Conservation (phyloP, 2,113 vertebrate species). For the Hydrolagus affinis region DNA sequence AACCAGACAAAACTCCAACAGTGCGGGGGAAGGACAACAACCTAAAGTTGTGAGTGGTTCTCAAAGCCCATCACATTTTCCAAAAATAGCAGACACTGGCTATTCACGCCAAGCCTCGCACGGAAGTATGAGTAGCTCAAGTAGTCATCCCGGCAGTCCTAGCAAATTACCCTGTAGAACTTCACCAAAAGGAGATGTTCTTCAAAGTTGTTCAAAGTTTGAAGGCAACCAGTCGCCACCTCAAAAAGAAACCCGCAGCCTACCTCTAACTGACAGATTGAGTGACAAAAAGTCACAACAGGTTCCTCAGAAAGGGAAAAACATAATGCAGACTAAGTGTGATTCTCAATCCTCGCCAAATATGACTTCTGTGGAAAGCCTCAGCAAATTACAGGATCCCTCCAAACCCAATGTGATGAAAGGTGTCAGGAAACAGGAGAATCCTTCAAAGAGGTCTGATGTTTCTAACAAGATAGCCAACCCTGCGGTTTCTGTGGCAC, state of each 20-base stretch:
- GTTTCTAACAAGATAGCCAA: conserved; percentile 49
- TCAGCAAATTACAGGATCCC: conserved; percentile 37
- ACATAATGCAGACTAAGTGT: conserved; percentile 48
- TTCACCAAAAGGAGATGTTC: conserved; percentile 47
- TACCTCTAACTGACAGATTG: conserved; percentile 42
- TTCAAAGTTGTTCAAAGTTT: conserved; percentile 39
- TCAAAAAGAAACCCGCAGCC: conserved; percentile 46
- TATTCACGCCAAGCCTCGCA: conserved; percentile 51
- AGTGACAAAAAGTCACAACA: conserved; percentile 44
- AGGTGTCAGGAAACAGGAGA: conserved; percentile 44
- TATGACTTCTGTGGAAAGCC: conserved; percentile 43
- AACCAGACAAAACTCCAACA: conserved; percentile 62
- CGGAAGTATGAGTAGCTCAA: conserved; percentile 50
- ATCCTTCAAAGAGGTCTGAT: conserved; percentile 40
- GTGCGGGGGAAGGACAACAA: conserved; percentile 55
- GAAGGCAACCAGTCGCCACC: conserved; percentile 41
- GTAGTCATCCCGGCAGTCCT: conserved; percentile 55
- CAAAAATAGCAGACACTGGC: conserved; percentile 40
- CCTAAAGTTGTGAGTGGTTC: conserved; percentile 39
- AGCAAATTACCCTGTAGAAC: conserved; percentile 57
- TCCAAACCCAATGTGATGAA: conserved; percentile 48
- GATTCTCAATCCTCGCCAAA: conserved; percentile 43
- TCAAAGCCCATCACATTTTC: conserved; percentile 45
- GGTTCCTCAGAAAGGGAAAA: conserved; percentile 41
- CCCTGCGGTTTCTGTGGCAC: conserved; percentile 40